phyloP scores from a whole-genome alignment of 2,888 invertebrate genomes.

The Cacoxenus indagator region DNA sequence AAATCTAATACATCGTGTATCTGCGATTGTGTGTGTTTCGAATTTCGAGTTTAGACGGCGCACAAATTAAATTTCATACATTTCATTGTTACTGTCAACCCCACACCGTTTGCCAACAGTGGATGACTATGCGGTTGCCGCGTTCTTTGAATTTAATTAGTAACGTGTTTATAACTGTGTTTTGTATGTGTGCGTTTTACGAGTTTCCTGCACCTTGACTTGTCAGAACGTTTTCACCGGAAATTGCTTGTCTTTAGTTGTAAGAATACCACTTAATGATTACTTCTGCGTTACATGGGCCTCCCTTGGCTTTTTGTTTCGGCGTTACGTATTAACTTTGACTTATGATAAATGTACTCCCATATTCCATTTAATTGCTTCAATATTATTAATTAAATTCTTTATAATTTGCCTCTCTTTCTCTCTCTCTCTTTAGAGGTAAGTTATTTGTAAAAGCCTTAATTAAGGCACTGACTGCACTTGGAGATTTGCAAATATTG shows the following conservation, averaged over 20 bases:
- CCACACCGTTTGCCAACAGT: too few relatives aligned
- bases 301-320: too few relatives aligned
- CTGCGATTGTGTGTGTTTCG: background rate
- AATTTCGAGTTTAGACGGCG: constrained; percentile 19
- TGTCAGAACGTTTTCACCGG: constrained; percentile 10
- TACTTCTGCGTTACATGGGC: background rate
- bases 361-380: too few relatives aligned
- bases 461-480: too few relatives aligned
- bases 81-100: too few relatives aligned
- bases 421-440: too few relatives aligned
- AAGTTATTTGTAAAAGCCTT: too few relatives aligned
- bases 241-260: constrained; percentile 10
- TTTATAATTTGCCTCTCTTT: too few relatives aligned
- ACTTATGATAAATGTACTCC: background rate
- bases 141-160: constrained; percentile 59
- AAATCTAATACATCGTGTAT: constrained; percentile 27
- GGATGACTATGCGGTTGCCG: too few relatives aligned
- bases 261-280: background rate
- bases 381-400: too few relatives aligned
- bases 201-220: constrained; percentile 48
- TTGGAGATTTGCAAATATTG: too few relatives aligned
- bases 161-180: constrained; percentile 49
- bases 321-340: background rate
- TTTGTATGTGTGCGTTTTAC: background rate
- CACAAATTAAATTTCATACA: too few relatives aligned